Base-by-base conservation (phyloP, 1,140 invertebrate species). In the Bursaphelenchus mucronatus region DNA sequence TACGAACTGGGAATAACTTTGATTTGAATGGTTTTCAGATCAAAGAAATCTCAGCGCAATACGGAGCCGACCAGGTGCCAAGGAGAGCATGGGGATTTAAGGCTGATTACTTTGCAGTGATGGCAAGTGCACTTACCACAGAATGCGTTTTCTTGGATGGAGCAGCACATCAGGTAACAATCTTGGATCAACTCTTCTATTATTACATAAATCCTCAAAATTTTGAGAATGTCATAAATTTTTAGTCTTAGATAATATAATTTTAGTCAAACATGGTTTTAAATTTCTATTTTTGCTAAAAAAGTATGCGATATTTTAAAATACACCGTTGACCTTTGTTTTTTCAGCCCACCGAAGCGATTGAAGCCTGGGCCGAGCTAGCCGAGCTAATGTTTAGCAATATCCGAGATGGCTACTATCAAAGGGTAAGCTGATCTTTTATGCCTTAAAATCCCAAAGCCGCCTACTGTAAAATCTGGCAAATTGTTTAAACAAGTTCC, bases 71-170 rank as follows among this genome's bases (percentile, higher is more conserved):
- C 15, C 73, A 75, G 53, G 73, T 75, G 13, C 47, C 62, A 8
- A 51, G 71, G 51, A 64, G 73, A 40, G 43, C 30, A 21, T 55
- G 61, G 30, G 73, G 73, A 15, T 75, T 75, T 49, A 75, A 75
- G 57, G 73, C 73, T 8, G 73, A 75, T 51, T 75, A 73, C 46
- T 75, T 75, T 51, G 62, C 73, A 0, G 62, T 67, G 9, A 76
- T 75, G 69, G 73, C 73, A n/a, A 64, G 66, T 49, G 54, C 76
- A 4, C 55, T 75, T 11, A 75, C 72, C 10, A 79, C 76, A 11
- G 73, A 75, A 63, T 78, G 76, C 63, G 72, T 79, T 7, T 75
- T 75, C 43, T 51, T 75, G 3, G 73, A 75, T 59, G 73, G 66
- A 10, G 73, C 73, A 10, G 52, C 70, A 15, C 73, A 75, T 64